A percentile compares a stretch with the other conserved stretches of the same genome.
These are phyloP conservation scores for Vandiemenella viatica DNA, from an alignment of 2,888 invertebrate genomes.

Conservation along the genomic window DNA sequence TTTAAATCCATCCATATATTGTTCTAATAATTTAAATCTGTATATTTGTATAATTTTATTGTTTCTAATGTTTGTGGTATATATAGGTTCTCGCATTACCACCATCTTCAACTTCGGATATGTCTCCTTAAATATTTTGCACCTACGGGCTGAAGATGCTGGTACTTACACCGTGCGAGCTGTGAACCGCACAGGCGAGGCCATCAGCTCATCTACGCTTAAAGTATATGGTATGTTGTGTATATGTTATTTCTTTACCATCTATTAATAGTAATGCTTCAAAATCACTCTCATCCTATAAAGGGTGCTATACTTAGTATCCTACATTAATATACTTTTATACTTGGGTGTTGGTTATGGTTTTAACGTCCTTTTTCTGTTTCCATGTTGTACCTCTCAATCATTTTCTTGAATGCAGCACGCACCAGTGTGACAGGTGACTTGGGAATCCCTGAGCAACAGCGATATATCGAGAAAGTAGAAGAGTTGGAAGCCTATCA, in stretches of 20 bases:
- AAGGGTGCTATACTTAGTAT: no score
- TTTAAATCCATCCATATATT: no score
- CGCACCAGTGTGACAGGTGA: conserved; percentile 74
- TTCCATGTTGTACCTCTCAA: no score
- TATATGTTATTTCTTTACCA: no score
- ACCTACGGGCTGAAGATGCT: conserved; percentile 96
- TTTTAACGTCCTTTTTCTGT: no score
- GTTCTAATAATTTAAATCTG: no score
- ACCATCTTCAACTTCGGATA: conserved; percentile 98
- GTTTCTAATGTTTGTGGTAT: background rate
- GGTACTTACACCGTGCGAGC: conserved; percentile 87
- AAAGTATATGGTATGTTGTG: conserved; percentile 41
- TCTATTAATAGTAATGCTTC: no score
- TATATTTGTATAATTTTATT: background rate
- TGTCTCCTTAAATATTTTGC: conserved; percentile 95
- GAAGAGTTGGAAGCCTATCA: conserved; percentile 83
- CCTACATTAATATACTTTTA: no score
- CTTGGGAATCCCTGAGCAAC: conserved; percentile 78
- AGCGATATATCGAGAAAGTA: conserved; percentile 80
- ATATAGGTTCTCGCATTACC: conserved; percentile 68
- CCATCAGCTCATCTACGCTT: conserved; percentile 66
- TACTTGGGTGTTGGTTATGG: no score
- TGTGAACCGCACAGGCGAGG: conserved; percentile 80
- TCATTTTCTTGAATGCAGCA: conserved; percentile 25
- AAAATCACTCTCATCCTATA: no score